Evolutionary conservation across 2,888 invertebrate species (phyloP).

Genomic region (Cheilosia pagana): DNA sequence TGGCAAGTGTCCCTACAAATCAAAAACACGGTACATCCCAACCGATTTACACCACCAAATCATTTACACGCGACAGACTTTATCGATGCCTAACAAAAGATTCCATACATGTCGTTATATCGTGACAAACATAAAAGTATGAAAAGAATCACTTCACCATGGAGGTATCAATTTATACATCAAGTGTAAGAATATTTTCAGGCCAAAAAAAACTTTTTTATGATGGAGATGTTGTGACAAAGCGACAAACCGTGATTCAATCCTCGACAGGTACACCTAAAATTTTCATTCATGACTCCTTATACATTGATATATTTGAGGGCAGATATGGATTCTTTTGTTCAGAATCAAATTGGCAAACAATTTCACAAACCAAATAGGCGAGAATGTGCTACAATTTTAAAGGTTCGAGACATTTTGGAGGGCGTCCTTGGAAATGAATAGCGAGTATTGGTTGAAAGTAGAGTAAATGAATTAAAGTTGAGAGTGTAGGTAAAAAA

Average conservation of each 20-base stretch:
- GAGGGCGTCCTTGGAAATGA: not conserved
- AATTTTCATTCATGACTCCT: not conserved
- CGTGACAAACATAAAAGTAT: not conserved
- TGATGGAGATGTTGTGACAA: not conserved
- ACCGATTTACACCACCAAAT: not conserved
- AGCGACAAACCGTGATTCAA: not conserved
- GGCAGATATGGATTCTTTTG: not conserved
- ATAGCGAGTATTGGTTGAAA: too few relatives aligned
- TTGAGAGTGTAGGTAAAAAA: too few relatives aligned
- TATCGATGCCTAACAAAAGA: not conserved
- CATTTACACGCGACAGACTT: not conserved
- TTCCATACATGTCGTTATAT: not conserved
- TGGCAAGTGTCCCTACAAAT: not conserved
- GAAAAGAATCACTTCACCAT: not conserved
- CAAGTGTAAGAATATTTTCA: not conserved
- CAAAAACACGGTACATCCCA: not conserved
- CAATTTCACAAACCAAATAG: not conserved
- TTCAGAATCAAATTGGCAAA: not conserved
- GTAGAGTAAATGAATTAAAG: too few relatives aligned
- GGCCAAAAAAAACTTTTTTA: not conserved
- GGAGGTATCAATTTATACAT: too few relatives aligned
- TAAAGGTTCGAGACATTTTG: not conserved
- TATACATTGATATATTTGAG: too few relatives aligned
- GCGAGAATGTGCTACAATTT: not conserved
- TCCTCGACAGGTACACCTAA: not conserved